Conservation (phyloP, 2,113 vertebrate species). For the Amphilophus citrinellus region DNA sequence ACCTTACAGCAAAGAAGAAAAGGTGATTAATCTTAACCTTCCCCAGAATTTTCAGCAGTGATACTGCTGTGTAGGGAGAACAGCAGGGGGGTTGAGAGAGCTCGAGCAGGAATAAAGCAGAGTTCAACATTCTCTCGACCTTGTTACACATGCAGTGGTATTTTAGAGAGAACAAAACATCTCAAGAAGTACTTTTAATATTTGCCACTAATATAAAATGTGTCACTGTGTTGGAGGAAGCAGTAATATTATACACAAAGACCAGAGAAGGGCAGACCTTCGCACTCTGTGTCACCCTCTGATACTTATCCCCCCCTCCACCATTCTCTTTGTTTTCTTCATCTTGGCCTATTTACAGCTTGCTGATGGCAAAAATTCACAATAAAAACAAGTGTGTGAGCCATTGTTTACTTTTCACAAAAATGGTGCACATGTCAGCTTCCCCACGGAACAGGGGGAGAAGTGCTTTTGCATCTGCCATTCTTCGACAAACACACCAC, state of each 20-base stretch:
- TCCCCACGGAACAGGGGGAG: constrained; percentile 69
- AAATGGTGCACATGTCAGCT: constrained; percentile 77
- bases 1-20: constrained; percentile 3
- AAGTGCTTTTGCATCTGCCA: constrained; percentile 78
- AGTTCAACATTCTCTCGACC: constrained; percentile 39
- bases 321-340: constrained; percentile 64
- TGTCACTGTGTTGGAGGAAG: constrained; percentile 8
- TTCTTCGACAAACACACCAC: constrained; percentile 78
- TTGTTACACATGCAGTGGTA: constrained; percentile 25
- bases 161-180: constrained; percentile 12
- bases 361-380: constrained; percentile 68
- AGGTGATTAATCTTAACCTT: constrained; percentile 14
- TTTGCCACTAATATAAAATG: constrained; percentile 24
- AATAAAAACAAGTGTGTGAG: constrained; percentile 63
- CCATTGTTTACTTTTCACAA: constrained; percentile 79
- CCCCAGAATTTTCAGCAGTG: neutral
- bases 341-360: constrained; percentile 76
- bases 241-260: constrained; percentile 35
- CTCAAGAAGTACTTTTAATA: constrained; percentile 30
- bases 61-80: neutral
- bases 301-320: constrained; percentile 54
- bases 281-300: constrained; percentile 53
- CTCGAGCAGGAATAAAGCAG: neutral
- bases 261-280: constrained; percentile 47
- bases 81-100: neutral